These are phyloP conservation scores for Coenobita brevimanus DNA, from an alignment of 1,140 invertebrate species.

Conservation along the genomic window DNA sequence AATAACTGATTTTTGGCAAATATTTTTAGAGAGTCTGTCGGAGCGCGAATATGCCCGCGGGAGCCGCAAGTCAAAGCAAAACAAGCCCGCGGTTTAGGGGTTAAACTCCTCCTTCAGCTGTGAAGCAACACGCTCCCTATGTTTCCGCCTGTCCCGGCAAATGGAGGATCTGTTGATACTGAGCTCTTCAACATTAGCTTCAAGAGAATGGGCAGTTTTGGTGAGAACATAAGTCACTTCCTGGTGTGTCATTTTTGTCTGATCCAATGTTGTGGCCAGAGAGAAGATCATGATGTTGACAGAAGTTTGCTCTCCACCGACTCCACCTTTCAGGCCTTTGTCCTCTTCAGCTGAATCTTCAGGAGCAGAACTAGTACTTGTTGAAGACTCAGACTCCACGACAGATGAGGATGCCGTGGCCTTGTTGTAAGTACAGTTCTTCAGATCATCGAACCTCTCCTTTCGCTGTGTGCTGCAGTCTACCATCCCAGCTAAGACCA, in stretches of 20 bases:
- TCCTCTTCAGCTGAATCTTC: constrained; percentile 9
- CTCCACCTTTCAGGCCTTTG: not conserved
- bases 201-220: not conserved
- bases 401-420: too few relatives aligned
- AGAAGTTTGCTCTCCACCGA: not conserved
- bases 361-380: not conserved
- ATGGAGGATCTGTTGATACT: constrained; percentile 22
- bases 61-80: too few relatives aligned
- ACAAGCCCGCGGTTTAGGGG: too few relatives aligned
- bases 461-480: not conserved
- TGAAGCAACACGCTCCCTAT: too few relatives aligned
- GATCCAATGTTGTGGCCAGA: not conserved
- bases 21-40: too few relatives aligned
- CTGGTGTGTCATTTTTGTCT: not conserved
- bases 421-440: too few relatives aligned
- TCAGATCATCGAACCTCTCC: too few relatives aligned
- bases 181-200: not conserved
- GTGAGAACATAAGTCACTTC: not conserved
- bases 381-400: not conserved
- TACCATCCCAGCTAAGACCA: not conserved
- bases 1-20: too few relatives aligned
- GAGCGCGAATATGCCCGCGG: too few relatives aligned
- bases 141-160: not conserved
- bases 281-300: constrained; percentile 11
- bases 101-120: too few relatives aligned